Base-by-base conservation (phyloP, 2,888 invertebrate species). In the Hofmannophila pseudospretella region DNA sequence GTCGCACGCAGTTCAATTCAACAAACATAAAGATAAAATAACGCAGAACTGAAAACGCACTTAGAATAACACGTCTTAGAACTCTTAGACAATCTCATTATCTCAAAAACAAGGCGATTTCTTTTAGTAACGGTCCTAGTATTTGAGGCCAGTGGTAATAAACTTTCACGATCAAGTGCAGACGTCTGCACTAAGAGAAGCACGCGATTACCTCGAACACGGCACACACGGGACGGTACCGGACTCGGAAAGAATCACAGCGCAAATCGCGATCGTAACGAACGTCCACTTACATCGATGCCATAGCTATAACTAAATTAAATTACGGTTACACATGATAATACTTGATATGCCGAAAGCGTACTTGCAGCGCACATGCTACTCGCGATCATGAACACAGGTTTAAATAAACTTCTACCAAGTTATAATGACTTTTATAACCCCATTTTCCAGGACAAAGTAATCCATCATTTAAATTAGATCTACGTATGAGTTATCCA, bases 121-220 rank as follows among this genome's bases (percentile, higher is more conserved):
- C 72, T 77, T 77, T 75, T 73, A 70, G 60, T 75, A 81, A 81
- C 81, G 76, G 80, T 78, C 66, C 57, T 60, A 71, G 62, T 64
- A 63, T 80, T 77, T 72, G 72, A 78, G 79, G 81, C 75, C 80
- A 74, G 67, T 65, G 66, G 67, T 76, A 75, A 70, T 68, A 76
- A 71, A 84, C 80, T 84, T 84, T 85, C 84, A 82, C 84, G 80
- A 77, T 78, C 74, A 80, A 77, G 74, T 78, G 76, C 74, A 77
- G 63, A 60, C 66, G 67, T 63, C 64, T 67, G 68, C 67, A 63
- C 57, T 58, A 59, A 61, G 54, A 63, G 59, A 57, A 55, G 62
- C 74, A 73, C 73, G 72, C 73, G 72, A 76, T 67, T 63, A 65
- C 54, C 58, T 55, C 58, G 48, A 65, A 58, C 63, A 61, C 64